Conservation (phyloP, 2,888 invertebrate genomes). For the Calameuta filiformis region DNA sequence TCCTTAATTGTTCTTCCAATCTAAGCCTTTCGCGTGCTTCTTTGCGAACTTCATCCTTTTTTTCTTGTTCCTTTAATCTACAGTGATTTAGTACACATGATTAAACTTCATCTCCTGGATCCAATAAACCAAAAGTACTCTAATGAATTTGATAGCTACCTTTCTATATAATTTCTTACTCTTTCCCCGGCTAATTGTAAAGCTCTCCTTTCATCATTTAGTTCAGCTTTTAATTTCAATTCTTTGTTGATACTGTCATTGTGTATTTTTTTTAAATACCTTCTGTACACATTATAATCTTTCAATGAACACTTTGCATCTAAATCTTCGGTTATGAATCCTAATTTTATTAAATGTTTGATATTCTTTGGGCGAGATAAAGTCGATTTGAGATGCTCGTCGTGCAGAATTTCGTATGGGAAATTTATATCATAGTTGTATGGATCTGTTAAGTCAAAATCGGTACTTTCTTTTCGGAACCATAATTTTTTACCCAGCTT, state of each 20-base stretch:
- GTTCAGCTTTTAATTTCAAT: constrained; percentile 30
- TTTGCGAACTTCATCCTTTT: constrained; percentile 8
- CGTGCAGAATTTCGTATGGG: constrained; percentile 58
- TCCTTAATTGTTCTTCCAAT: constrained; percentile 23
- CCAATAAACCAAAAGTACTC: background rate
- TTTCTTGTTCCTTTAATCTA: constrained; percentile 35
- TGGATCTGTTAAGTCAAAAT: constrained; percentile 57
- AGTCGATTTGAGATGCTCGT: constrained; percentile 49
- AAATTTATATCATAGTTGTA: constrained; percentile 48
- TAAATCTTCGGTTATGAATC: constrained; percentile 58
- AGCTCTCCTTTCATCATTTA: constrained; percentile 32
- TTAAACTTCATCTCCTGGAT: background rate
- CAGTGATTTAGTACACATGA: background rate
- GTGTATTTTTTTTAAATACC: constrained; percentile 57
- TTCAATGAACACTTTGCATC: constrained; percentile 64
- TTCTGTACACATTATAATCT: constrained; percentile 66
- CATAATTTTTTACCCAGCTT: constrained; percentile 59
- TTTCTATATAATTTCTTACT: constrained; percentile 40
- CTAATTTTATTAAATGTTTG: constrained; percentile 40
- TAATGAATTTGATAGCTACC: constrained; percentile 23
- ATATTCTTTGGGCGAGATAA: constrained; percentile 37
- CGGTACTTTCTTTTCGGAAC: constrained; percentile 28
- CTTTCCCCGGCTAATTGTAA: constrained; percentile 38
- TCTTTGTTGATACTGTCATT: constrained; percentile 45
- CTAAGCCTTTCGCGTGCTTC: constrained; percentile 19